A percentile compares a stretch with the other conserved stretches of the same genome.
Evolutionary conservation across 2,888 invertebrate species (phyloP).

Genomic region (Lasioglossum vierecki): DNA sequence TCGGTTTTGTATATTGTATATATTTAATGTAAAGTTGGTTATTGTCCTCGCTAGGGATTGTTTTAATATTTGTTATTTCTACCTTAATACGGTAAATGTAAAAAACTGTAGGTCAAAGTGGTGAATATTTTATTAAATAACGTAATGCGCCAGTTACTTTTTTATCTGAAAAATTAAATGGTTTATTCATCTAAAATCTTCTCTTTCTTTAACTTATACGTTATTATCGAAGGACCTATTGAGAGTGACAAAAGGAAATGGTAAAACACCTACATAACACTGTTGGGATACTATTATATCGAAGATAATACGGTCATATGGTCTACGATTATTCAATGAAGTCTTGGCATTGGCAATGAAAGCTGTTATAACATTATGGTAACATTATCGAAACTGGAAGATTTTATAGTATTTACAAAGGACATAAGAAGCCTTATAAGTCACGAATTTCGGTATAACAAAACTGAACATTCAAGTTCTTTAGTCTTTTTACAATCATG

Average conservation of each 20-base stretch:
- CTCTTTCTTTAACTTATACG: slow-evolving; percentile 12
- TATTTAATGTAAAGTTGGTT: slow-evolving; percentile 33
- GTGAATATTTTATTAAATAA: slow-evolving; percentile 15
- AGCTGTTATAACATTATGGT: slow-evolving; percentile 43
- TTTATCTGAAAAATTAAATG: slow-evolving; percentile 15
- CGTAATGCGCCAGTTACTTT: slow-evolving; percentile 12
- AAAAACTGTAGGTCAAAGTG: slow-evolving; percentile 3
- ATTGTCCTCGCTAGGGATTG: slow-evolving; percentile 10
- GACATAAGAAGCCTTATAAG: slow-evolving; percentile 31
- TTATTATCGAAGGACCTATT: background rate
- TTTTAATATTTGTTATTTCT: slow-evolving; percentile 27
- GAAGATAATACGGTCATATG: slow-evolving; percentile 13
- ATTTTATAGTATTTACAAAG: slow-evolving; percentile 45
- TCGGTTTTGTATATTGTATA: slow-evolving; percentile 8
- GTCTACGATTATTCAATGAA: slow-evolving; percentile 31
- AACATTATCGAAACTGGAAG: slow-evolving; percentile 36
- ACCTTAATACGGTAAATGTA: background rate
- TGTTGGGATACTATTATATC: slow-evolving; percentile 6
- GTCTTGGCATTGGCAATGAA: slow-evolving; percentile 14
- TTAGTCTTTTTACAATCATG: slow-evolving; percentile 62
- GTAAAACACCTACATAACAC: slow-evolving; percentile 1
- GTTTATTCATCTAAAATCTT: slow-evolving; percentile 3
- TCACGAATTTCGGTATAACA: slow-evolving; percentile 30
- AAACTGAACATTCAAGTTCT: slow-evolving; percentile 45
- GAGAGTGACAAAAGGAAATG: background rate